These are phyloP conservation scores for Polylopha cassiicola DNA, from an alignment of 2,888 invertebrate genomes.

Conservation along the genomic window DNA sequence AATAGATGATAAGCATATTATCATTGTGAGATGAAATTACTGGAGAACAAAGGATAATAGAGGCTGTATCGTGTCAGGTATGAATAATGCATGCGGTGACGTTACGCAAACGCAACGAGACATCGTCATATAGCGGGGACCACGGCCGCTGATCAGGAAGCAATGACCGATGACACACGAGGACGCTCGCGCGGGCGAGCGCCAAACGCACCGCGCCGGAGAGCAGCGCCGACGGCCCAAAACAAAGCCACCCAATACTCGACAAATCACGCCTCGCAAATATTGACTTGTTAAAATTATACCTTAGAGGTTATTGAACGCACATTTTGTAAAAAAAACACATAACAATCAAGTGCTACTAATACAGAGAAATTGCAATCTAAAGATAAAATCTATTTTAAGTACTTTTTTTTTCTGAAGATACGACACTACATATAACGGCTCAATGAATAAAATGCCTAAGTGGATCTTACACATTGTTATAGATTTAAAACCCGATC, in stretches of 20 bases:
- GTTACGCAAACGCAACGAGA: constrained; percentile 52
- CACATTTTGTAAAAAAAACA: background rate
- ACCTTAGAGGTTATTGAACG: constrained; percentile 1
- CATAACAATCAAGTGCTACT: too few species aligned
- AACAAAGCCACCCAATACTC: constrained; percentile 15
- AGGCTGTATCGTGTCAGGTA: constrained; percentile 37
- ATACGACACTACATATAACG: constrained; percentile 5
- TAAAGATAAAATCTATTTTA: constrained; percentile 9
- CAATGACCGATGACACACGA: constrained; percentile 61
- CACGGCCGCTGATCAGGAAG: constrained; percentile 54
- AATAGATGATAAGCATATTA: constrained; percentile 22
- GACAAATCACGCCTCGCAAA: constrained; percentile 4
- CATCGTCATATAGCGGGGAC: constrained; percentile 35
- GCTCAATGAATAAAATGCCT: too few species aligned
- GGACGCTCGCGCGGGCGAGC: constrained; percentile 32
- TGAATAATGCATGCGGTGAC: constrained; percentile 53
- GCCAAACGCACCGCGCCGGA: constrained; percentile 14
- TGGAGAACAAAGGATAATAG: constrained; percentile 55
- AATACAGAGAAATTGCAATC: too few species aligned
- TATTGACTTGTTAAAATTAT: background rate
- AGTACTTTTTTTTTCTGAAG: constrained; percentile 1
- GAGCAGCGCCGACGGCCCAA: constrained; percentile 15
- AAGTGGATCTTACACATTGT: too few species aligned
- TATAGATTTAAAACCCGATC: too few species aligned
- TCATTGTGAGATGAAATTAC: constrained; percentile 23